Evolutionary conservation across 2,113 vertebrate genomes (phyloP), one percentile per base, ranked within the genome.

Genomic region (Ceyx melanurus): DNA sequence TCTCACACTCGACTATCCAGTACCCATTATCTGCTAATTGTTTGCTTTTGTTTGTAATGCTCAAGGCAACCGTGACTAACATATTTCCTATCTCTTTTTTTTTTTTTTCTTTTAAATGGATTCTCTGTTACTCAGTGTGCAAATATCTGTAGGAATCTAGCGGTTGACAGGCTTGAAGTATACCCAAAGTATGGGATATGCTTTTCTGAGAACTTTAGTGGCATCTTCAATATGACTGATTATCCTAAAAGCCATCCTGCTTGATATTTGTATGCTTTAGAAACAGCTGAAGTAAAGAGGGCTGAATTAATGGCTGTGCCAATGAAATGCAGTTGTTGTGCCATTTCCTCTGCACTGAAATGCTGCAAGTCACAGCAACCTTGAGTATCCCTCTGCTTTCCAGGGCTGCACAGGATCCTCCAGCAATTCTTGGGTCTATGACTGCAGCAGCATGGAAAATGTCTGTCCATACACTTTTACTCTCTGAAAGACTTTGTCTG

Each of bases 51-150:
- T 3, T 67, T 79, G 37, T 19, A 45, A 66, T 9, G 71, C 81
- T 82, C 11, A 25, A 62, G 71, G 71, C 86, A 51, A n/a, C 42
- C 1, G 2, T 6, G 35, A 48, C 40, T 65, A 28, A 67, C 21
- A 4, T 19, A 43, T 25, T 54, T 70, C 54, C 42, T 73, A 37
- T 37, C 37, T 37, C 35, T 74, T 50, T 82, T 50, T 54, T 14
- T 11, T 46, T 92, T 92, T 66, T 74, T 62, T 75, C 60, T 82
- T 84, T 80, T 56, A 79, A 90, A 85, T 70, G 58, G 82, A 80
- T 93, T 82, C 84, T 73, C 4, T 1, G 53, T 64, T 82, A 56
- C 31, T 80, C 51, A 20, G 25, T 48, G 51, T 42, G 88, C 60
- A 83, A 82, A 71, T 93, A 90, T 77, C 93, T 91, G 78, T 72